A percentile compares a stretch with the other conserved stretches of the same genome.
Evolutionary conservation across 1,140 invertebrate genomes (phyloP).

Genomic region (Hyles euphorbiae): DNA sequence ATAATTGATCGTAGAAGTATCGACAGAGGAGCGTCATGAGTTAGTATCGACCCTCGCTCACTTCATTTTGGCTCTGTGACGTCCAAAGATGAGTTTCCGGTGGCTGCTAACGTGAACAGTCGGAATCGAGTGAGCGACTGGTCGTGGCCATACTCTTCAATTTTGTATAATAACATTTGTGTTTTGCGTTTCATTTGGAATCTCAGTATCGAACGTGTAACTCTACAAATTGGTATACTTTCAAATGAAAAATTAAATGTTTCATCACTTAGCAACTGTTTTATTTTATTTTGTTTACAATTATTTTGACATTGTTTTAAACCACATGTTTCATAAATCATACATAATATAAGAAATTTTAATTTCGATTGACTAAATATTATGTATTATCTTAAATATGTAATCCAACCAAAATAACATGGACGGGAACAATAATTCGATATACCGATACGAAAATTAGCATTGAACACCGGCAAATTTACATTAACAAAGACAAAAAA

Average conservation of each 20-base stretch:
- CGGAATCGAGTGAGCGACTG: conserved; percentile 8
- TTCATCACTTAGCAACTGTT: conserved; percentile 55
- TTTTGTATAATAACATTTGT: conserved; percentile 65
- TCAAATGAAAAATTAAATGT: conserved; percentile 74
- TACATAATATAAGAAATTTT: too few species aligned
- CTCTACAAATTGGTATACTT: conserved; percentile 71
- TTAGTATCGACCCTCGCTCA: conserved; percentile 10
- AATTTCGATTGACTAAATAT: too few species aligned
- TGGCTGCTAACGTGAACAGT: not conserved
- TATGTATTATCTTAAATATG: too few species aligned
- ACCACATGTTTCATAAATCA: too few species aligned
- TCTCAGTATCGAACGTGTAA: conserved; percentile 70
- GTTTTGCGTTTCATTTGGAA: conserved; percentile 71
- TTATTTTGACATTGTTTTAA: too few species aligned
- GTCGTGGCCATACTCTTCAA: conserved; percentile 15
- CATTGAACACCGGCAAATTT: too few species aligned
- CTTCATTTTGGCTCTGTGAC: conserved; percentile 5
- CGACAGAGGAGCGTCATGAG: conserved; percentile 11
- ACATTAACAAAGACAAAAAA: too few species aligned
- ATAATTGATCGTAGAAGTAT: conserved; percentile 47
- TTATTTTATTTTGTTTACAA: conserved; percentile 17
- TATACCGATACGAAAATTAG: too few species aligned
- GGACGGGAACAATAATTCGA: too few species aligned
- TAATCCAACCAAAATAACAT: too few species aligned
- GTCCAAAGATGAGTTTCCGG: not conserved